Conservation (phyloP, 2,888 invertebrate species). For the Lathronympha strigana region DNA sequence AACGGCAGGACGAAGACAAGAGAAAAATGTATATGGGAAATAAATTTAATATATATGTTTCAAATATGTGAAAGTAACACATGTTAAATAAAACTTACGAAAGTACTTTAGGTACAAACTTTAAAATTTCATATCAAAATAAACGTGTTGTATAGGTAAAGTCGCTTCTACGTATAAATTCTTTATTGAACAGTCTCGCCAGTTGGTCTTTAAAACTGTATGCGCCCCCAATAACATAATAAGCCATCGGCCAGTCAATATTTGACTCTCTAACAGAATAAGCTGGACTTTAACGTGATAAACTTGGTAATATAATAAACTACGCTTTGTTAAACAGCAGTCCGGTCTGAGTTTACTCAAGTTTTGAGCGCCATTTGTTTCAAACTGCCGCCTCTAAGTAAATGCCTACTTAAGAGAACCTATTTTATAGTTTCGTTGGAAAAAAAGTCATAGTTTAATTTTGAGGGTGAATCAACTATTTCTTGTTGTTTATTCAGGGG, state of each 20-base stretch:
- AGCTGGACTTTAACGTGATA: conserved; percentile 11
- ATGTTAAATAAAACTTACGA: no score
- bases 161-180: neutral
- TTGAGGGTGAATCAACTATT: no score
- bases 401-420: no score
- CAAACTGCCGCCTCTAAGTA: neutral
- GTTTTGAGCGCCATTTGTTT: neutral
- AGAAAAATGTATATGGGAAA: no score
- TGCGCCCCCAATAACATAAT: conserved; percentile 59
- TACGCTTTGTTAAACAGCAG: conserved; percentile 21
- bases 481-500: no score
- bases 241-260: conserved; percentile 38
- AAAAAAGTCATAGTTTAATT: no score
- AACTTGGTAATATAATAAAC: conserved; percentile 33
- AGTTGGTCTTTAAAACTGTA: conserved; percentile 52
- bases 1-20: no score
- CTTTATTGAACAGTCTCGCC: conserved; percentile 23
- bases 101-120: no score
- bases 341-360: conserved; percentile 11
- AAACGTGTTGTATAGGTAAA: neutral
- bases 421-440: no score
- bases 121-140: no score
- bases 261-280: conserved; percentile 32
- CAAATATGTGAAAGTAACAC: no score
- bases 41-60: no score